Percentiles rank a stretch among this genome's conserved stretches.
Evolutionary conservation across 2,113 vertebrate species (phyloP).

Genomic region (Toxotes chatareus): DNA sequence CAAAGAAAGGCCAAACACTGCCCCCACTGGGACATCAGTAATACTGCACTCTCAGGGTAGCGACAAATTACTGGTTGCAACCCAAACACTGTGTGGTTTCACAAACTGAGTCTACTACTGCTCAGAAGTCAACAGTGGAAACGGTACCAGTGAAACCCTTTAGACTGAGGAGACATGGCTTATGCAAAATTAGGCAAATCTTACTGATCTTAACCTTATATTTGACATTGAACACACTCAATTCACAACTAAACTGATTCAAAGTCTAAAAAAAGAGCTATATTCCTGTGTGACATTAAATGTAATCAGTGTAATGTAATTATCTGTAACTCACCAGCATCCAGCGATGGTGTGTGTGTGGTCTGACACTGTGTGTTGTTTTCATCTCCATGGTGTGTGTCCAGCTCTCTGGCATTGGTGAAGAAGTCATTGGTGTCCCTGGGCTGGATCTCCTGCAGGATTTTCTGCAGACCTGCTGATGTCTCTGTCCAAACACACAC

Average conservation of each 20-base stretch:
- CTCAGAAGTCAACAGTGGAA: not conserved
- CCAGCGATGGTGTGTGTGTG: conserved; percentile 37
- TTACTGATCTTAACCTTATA: not conserved
- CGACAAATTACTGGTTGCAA: not conserved
- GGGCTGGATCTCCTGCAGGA: conserved; percentile 94
- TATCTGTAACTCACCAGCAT: conserved; percentile 57
- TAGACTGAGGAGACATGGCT: not conserved
- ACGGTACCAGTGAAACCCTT: not conserved
- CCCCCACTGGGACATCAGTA: conserved; percentile 64
- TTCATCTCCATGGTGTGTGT: conserved; percentile 70
- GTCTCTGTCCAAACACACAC: conserved; percentile 81
- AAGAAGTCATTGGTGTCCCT: conserved; percentile 96
- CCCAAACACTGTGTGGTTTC: not conserved
- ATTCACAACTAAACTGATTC: not conserved
- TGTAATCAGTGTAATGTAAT: not conserved
- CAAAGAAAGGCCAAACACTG: conserved; percentile 61
- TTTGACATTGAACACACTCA: not conserved
- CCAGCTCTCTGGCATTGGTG: conserved; percentile 86
- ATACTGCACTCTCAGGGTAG: conserved; percentile 71
- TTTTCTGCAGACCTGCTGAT: conserved; percentile 87
- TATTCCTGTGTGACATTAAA: not conserved
- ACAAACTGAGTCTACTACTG: not conserved
- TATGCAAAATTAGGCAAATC: not conserved
- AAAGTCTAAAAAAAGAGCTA: not conserved
- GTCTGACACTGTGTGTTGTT: conserved; percentile 45